Evolutionary conservation across 2,797 vertebrate genomes (phyloP).

Genomic region (Hirundo rustica): DNA sequence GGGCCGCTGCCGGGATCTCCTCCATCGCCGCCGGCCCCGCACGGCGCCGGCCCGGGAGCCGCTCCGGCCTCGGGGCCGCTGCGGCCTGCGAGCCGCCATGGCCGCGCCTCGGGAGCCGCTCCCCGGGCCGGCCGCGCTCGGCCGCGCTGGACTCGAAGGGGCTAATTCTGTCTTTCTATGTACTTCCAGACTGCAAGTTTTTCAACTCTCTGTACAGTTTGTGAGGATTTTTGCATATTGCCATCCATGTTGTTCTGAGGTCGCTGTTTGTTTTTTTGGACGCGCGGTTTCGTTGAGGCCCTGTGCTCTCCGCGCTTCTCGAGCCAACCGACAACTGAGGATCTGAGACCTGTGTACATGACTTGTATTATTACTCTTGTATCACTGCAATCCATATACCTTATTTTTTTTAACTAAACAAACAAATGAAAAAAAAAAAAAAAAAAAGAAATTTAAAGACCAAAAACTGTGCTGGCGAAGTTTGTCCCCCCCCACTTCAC

Average conservation of each 20-base stretch:
- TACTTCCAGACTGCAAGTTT: slow-evolving; percentile 89
- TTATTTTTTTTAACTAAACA: slow-evolving; percentile 71
- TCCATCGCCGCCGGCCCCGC: background rate
- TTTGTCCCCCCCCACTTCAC: slow-evolving; percentile 45
- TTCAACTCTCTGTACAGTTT: slow-evolving; percentile 83
- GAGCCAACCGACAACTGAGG: background rate
- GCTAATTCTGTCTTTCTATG: slow-evolving; percentile 81
- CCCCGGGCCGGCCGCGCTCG: slow-evolving; percentile 20
- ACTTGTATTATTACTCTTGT: slow-evolving; percentile 60
- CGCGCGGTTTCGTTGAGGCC: slow-evolving; percentile 80
- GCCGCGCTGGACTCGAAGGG: slow-evolving; percentile 65
- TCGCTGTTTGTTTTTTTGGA: slow-evolving; percentile 77
- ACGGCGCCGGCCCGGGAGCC: too few species aligned
- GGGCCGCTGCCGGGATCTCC: slow-evolving; percentile 55
- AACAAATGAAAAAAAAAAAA: slow-evolving; percentile 42
- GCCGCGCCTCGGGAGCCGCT: slow-evolving; percentile 62
- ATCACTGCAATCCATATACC: slow-evolving; percentile 62
- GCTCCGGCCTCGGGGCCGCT: background rate
- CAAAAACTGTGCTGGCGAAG: slow-evolving; percentile 84
- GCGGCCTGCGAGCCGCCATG: slow-evolving; percentile 32
- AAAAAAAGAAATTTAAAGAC: slow-evolving; percentile 75
- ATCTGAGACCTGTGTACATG: slow-evolving; percentile 46
- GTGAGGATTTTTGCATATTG: slow-evolving; percentile 84
- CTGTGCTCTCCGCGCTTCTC: slow-evolving; percentile 71
- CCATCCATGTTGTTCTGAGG: slow-evolving; percentile 75